Percentiles rank a stretch among this genome's conserved stretches.
phyloP scores from a whole-genome alignment of 2,888 invertebrate genomes.

The Drosophila planitibia region DNA sequence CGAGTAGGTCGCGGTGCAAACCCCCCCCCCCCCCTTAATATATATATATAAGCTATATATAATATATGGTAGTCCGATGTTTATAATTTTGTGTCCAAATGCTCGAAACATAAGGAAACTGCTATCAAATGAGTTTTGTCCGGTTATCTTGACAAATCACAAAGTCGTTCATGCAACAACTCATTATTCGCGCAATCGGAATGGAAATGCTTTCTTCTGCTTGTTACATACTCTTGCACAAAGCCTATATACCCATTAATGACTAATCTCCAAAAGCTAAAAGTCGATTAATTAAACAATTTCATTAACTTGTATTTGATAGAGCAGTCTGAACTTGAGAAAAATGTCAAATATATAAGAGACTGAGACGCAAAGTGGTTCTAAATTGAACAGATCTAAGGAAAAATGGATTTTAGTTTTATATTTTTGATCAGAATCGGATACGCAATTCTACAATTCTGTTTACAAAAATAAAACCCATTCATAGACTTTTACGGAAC shows the following conservation, averaged over 20 bases:
- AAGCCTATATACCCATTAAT: background rate
- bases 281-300: background rate
- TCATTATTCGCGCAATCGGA: no score
- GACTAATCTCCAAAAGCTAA: no score
- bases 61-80: background rate
- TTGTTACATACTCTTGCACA: background rate
- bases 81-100: background rate
- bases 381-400: background rate
- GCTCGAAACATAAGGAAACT: background rate
- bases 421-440: background rate
- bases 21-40: no score
- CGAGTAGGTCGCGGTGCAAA: no score
- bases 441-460: background rate
- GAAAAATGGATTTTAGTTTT: background rate
- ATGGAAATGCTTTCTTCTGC: background rate
- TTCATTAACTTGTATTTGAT: background rate
- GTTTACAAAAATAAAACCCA: no score
- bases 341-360: background rate
- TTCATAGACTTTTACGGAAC: no score
- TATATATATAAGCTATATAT: no score
- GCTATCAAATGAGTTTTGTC: background rate
- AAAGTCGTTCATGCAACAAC: no score
- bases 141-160: background rate
- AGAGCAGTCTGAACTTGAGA: background rate
- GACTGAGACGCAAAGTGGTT: background rate